These are phyloP conservation scores for Drosophila hamatofila DNA, from an alignment of 2,888 invertebrate species.

Conservation along the genomic window DNA sequence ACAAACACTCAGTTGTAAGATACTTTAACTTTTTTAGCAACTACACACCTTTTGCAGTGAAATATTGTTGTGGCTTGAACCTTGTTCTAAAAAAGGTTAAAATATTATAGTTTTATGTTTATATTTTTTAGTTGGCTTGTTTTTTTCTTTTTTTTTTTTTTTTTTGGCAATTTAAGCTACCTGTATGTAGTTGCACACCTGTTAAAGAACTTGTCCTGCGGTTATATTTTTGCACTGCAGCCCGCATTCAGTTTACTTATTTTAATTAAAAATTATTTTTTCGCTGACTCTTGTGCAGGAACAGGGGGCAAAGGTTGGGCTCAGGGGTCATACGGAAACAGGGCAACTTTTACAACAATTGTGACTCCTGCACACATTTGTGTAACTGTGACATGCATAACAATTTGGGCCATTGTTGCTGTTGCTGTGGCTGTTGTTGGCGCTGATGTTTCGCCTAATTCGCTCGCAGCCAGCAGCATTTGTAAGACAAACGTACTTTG, in stretches of 20 bases:
- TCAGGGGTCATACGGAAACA: neutral
- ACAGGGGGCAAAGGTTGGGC: neutral
- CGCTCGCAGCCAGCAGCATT: constrained; percentile 56
- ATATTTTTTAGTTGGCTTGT: neutral
- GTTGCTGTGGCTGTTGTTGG: constrained; percentile 15
- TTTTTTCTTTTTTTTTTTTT: neutral
- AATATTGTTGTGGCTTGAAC: constrained; percentile 3
- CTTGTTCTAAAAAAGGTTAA: neutral
- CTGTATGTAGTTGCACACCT: constrained; percentile 6
- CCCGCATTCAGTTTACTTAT: constrained; percentile 31
- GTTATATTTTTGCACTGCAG: constrained; percentile 30
- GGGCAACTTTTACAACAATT: constrained; percentile 36
- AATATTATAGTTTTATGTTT: neutral
- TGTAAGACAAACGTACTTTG: constrained; percentile 73
- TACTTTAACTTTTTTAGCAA: neutral
- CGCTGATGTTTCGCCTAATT: constrained; percentile 54
- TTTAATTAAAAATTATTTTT: constrained; percentile 50
- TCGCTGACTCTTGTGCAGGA: neutral
- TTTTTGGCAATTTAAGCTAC: neutral
- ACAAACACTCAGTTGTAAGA: neutral
- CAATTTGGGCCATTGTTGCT: constrained; percentile 39
- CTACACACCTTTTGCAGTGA: neutral
- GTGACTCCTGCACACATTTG: constrained; percentile 52
- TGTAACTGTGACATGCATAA: constrained; percentile 46
- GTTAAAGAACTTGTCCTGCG: constrained; percentile 4